phyloP scores from a whole-genome alignment of 2,888 invertebrate genomes.

The Lasioglossum zephyrum region DNA sequence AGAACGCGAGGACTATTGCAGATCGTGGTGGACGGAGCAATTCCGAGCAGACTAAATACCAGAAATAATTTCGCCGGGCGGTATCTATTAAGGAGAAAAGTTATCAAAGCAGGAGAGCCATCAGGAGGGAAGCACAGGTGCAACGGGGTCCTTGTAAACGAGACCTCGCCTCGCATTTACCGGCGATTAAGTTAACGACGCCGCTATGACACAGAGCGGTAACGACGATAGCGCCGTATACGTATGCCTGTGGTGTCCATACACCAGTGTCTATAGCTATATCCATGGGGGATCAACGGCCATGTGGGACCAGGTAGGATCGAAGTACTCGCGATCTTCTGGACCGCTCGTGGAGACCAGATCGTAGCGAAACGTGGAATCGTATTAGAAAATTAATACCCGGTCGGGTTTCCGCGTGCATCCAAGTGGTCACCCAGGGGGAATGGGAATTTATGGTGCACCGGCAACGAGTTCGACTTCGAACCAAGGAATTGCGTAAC shows the following conservation, averaged over 20 bases:
- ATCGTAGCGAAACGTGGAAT: constrained; percentile 51
- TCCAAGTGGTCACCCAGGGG: constrained; percentile 74
- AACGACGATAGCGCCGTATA: constrained; percentile 30
- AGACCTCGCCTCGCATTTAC: constrained; percentile 55
- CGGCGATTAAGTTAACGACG: constrained; percentile 59
- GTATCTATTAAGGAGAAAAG: background rate
- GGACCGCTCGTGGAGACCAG: constrained; percentile 7
- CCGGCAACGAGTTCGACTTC: constrained; percentile 54
- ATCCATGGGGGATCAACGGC: background rate
- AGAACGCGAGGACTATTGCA: background rate
- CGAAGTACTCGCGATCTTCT: background rate
- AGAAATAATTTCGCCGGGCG: background rate
- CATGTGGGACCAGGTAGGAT: background rate
- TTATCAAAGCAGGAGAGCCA: background rate
- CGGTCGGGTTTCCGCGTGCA: constrained; percentile 71
- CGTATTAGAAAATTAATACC: constrained; percentile 72
- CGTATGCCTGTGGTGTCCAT: too few relatives aligned
- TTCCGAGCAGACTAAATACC: background rate
- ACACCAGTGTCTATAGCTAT: background rate
- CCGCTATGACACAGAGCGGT: constrained; percentile 56
- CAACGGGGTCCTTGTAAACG: constrained; percentile 50
- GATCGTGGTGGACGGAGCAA: background rate
- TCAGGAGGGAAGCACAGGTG: constrained; percentile 43
- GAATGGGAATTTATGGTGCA: constrained; percentile 79
- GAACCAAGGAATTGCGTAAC: constrained; percentile 65